Evolutionary conservation across 1,140 invertebrate species (phyloP), one percentile per base, ranked within the genome.

Genomic region (Hyles euphorbiae): DNA sequence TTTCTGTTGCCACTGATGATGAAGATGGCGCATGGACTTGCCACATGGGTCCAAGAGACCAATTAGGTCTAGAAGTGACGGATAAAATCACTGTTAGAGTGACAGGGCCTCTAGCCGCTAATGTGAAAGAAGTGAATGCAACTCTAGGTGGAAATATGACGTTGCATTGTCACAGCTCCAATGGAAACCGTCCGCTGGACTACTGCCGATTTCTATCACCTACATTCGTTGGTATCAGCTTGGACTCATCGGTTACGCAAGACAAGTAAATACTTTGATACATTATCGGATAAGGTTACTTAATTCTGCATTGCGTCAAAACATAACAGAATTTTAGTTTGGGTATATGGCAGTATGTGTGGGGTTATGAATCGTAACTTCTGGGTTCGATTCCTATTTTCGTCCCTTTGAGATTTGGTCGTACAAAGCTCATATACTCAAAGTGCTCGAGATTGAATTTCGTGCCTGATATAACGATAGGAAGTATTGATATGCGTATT

Each of bases 151-250:
- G 66, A 2, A 56, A 58, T 4, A 67, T 62, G 1, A 82, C 74
- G 0, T 53, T 90, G 12, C 74, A 77, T 36, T 90, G 88, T 59
- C 74, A 80, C 34, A 83, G 80, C 2, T 68, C 87, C 0, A 83
- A 81, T 60, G 81, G 78, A 4, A 70, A 65, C 3, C 60, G 72
- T 43, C 74, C 82, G 3, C 65, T 90, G 34, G 69, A 83, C 22
- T 88, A 90, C 53, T 90, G 88, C 48, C 64, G 87, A 50, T 90
- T 88, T 53, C 58, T 84, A 12, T 61, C 74, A 5, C 83, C 83
- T 2, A 66, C 46, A 5, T 68, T 58, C 51, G 7, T 83, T 3
- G 84, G 84, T 3, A 64, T 87, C 8, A 77, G 61, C 46, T 54
- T 87, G 0, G 80, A 87, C 61, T 63, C 72, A 5, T 56, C 72